Evolutionary conservation across 2,113 vertebrate species (phyloP), one percentile per base, ranked within the genome.

Genomic region (Trematocara nigrifrons): DNA sequence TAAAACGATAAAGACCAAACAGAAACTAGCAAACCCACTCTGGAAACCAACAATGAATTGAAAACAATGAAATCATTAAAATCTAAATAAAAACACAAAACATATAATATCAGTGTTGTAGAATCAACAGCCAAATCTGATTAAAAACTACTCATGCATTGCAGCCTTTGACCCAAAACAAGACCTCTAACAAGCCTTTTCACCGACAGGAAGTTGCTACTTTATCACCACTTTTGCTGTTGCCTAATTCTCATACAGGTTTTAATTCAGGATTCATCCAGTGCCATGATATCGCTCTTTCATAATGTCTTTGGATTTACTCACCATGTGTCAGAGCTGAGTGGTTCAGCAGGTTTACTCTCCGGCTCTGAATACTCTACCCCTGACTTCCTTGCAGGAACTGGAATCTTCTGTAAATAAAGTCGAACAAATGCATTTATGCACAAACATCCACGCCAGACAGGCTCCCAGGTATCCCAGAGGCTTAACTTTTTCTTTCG

Each of bases 361-460:
- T 95, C 93, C 1, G 83, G 45, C 51, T 91, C 85, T 22, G 61
- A 90, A 87, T 85, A 87, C 54, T 92, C 94, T 7, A 69, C 3
- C 54, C 90, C 92, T 13, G 92, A 87, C 80, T 86, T 91, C 88
- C 80, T 87, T 53, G 82, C 92, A 56, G 92, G 87, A 59, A 80
- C 89, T 64, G 83, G 91, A 87, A 93, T 86, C 69, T 93, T 96
- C 96, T 96, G 90, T 42, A 86, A 88, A 89, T 22, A 81, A 89
- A 74, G 77, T 64, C 45, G 4, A 87, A 82, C 57, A 91, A 76
- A 42, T 22, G 54, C 16, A 11, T 35, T 87, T 64, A 89, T 6
- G 57, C 11, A 80, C 83, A 89, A 29, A 79, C 47, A 49, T 57
- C 35, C 57, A 92, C 0, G 16, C 87, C 94, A 93, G 89, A 59